Evolutionary conservation across 2,888 invertebrate genomes (phyloP).

Genomic region (Urechis unicinctus): DNA sequence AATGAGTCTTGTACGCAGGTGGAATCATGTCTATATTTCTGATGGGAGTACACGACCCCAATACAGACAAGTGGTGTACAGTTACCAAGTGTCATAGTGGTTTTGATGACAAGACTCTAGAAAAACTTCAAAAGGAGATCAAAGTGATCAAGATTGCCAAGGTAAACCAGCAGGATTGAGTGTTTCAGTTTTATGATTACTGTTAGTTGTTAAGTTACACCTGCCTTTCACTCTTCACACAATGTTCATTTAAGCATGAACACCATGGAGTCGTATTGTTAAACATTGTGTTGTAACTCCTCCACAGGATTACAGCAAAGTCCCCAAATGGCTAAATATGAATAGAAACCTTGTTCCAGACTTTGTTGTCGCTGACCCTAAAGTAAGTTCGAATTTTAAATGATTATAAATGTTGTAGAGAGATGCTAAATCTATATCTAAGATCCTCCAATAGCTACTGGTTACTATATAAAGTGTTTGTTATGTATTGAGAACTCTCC

Average conservation of each 20-base stretch:
- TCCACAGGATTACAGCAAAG: constrained; percentile 57
- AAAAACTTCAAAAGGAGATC: constrained; percentile 62
- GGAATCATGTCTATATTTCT: constrained; percentile 89
- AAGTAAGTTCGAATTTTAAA: constrained; percentile 48
- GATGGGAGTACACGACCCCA: constrained; percentile 79
- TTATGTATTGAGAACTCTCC: constrained; percentile 54
- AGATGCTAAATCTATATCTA: too few species aligned
- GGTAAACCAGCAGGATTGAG: constrained; percentile 16
- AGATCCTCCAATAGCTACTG: too few species aligned
- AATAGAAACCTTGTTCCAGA: constrained; percentile 82
- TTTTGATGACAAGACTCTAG: constrained; percentile 79
- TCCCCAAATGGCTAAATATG: constrained; percentile 77
- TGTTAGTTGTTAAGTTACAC: too few species aligned
- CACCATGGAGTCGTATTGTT: too few species aligned
- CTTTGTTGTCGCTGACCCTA: constrained; percentile 77
- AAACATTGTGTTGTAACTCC: too few species aligned
- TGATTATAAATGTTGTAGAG: too few species aligned
- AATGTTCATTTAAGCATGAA: too few species aligned
- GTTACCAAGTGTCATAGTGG: constrained; percentile 78
- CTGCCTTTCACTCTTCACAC: too few species aligned
- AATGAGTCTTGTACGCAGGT: constrained; percentile 53
- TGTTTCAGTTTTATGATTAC: not conserved
- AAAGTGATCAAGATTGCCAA: constrained; percentile 76
- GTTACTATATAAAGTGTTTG: too few species aligned
- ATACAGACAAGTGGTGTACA: constrained; percentile 68